Percentiles rank a stretch among this genome's conserved stretches.
These are phyloP conservation scores for Lutraria lutraria DNA, from an alignment of 2,888 invertebrate species.

Conservation along the genomic window DNA sequence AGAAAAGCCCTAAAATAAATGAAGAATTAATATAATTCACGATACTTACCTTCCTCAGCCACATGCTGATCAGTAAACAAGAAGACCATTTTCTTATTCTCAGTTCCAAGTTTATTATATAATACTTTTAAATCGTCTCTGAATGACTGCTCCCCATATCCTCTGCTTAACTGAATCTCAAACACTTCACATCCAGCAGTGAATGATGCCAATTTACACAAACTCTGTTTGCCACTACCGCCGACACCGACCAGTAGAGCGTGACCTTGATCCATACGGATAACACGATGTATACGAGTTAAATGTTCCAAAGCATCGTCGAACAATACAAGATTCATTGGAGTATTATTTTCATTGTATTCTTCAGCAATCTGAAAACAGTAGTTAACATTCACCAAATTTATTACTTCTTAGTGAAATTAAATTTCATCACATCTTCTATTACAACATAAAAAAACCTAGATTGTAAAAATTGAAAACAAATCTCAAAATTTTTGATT, in stretches of 20 bases:
- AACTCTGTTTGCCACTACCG: constrained; percentile 94
- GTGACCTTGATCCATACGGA: constrained; percentile 94
- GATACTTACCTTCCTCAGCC: constrained; percentile 87
- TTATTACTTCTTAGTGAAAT: neutral
- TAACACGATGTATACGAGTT: constrained; percentile 94
- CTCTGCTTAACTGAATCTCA: constrained; percentile 93
- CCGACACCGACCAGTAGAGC: constrained; percentile 95
- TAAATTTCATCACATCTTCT: no score
- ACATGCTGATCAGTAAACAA: constrained; percentile 94
- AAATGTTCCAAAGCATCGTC: constrained; percentile 97
- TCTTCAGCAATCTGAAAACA: constrained; percentile 92
- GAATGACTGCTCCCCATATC: constrained; percentile 94
- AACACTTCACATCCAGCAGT: constrained; percentile 94
- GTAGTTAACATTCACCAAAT: neutral
- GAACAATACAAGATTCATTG: constrained; percentile 94
- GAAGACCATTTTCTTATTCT: constrained; percentile 93
- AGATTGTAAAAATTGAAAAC: no score
- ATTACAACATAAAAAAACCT: no score
- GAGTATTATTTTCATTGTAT: constrained; percentile 92
- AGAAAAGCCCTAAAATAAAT: neutral
- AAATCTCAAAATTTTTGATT: no score
- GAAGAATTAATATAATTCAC: neutral
- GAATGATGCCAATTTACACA: constrained; percentile 93
- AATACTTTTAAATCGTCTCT: constrained; percentile 95
- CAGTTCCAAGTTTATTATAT: constrained; percentile 92